Evolutionary conservation across 2,113 vertebrate genomes (phyloP), one percentile per base, ranked within the genome.

Genomic region (Prochilodus magdalenae): DNA sequence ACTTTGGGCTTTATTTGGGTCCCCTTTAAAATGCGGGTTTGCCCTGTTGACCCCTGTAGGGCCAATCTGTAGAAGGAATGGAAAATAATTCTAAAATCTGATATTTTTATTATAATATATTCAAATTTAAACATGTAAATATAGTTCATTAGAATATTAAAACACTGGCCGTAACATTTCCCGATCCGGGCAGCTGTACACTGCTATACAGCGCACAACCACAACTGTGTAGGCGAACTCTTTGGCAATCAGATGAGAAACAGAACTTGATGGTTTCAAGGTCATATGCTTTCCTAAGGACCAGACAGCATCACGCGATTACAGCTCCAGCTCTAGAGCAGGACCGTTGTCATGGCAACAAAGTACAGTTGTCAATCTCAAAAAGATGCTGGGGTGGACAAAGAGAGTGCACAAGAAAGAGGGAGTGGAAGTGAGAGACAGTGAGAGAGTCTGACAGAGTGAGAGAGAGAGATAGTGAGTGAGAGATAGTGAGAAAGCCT

Each of bases 271-370:
- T 40, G 14, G 18, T 73, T 75, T 81, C 73, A 57, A 59, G 79
- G 67, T 78, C 36, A 78, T 27, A 77, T 27, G 66, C 60, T 33
- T 62, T 77, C 47, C 24, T 51, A 66, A 77, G 27, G 22, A 49
- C 40, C 55, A 60, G 69, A 66, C 65, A 77, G 67, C 70, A 82
- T 71, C 65, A 70, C 47, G 67, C 62, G 27, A 71, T 75, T 57
- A 85, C 33, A 70, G 63, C 44, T 75, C 60, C 49, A 55, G 47
- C 60, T 71, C 67, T 77, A 55, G 24, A 76, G 55, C 49, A 73
- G 51, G 67, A 60, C 59, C 65, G 62, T 73, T 79, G 59, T 27
- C 62, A 63, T 70, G 72, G 81, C 18, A 73, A 78, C 67, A 77
- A 73, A 67, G 65, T 66, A 59, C 49, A 80, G n/a, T 67, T 53